These are phyloP conservation scores for Drosophila multiciliata DNA, from an alignment of 2,888 invertebrate genomes.

Conservation along the genomic window DNA sequence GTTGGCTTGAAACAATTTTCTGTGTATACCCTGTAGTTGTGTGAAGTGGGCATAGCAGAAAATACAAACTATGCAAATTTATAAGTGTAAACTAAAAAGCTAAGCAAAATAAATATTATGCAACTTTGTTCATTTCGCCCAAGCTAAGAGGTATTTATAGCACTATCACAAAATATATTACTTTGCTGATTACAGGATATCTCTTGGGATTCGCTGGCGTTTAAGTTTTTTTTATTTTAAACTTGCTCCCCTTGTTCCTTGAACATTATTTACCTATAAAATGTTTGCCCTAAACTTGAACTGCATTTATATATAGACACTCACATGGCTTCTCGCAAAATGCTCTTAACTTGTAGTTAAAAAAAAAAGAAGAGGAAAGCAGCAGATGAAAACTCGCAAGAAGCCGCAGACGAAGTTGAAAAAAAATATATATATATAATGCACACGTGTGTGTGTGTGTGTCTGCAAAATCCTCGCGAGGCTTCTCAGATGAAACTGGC, in stretches of 20 bases:
- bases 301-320: background rate
- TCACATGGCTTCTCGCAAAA: conserved; percentile 30
- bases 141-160: background rate
- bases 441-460: conserved; percentile 5
- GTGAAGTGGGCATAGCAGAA: background rate
- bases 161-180: background rate
- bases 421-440: conserved; percentile 15
- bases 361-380: conserved; percentile 25
- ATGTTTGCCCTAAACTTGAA: conserved; percentile 46
- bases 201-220: background rate
- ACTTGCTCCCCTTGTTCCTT: conserved; percentile 4
- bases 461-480: conserved; percentile 50
- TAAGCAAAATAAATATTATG: background rate
- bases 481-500: conserved; percentile 53
- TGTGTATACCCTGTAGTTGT: conserved; percentile 13
- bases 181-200: background rate
- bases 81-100: too few species aligned
- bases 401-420: conserved; percentile 11
- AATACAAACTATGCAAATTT: background rate
- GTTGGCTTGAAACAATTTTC: conserved; percentile 49
- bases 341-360: conserved; percentile 56
- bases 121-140: background rate
- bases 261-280: conserved; percentile 64
- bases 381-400: conserved; percentile 16
- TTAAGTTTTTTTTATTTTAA: background rate